These are phyloP conservation scores for Spisula subtruncata DNA, from an alignment of 2,888 invertebrate species.

Conservation along the genomic window DNA sequence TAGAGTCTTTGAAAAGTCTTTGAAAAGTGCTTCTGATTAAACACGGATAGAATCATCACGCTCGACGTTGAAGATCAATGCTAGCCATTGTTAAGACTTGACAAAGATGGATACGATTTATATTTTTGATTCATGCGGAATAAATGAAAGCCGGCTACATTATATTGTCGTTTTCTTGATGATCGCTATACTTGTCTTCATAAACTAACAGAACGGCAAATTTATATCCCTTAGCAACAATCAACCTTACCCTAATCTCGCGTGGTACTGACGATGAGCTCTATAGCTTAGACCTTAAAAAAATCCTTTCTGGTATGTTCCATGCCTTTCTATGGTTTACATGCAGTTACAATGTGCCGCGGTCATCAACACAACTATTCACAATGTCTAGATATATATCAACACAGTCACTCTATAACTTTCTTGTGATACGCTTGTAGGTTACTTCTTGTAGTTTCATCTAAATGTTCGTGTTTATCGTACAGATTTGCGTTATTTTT, in stretches of 20 bases:
- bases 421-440: no score
- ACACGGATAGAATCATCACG: slow-evolving; percentile 54
- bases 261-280: background rate
- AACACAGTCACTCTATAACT: no score
- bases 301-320: no score
- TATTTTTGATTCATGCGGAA: slow-evolving; percentile 59
- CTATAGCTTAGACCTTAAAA: no score
- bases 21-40: slow-evolving; percentile 62
- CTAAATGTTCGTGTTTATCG: no score
- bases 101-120: slow-evolving; percentile 62
- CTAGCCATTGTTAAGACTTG: slow-evolving; percentile 57
- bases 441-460: no score
- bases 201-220: slow-evolving; percentile 2
- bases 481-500: no score
- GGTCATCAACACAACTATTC: background rate
- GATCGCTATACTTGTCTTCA: background rate
- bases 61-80: slow-evolving; percentile 52
- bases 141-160: slow-evolving; percentile 51
- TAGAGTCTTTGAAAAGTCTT: slow-evolving; percentile 32
- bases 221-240: background rate
- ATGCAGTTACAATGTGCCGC: background rate
- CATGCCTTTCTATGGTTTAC: background rate
- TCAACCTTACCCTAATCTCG: background rate
- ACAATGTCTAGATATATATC: no score
- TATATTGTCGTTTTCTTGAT: slow-evolving; percentile 27